Percentiles rank a stretch among this genome's conserved stretches.
These are phyloP conservation scores for Tetragnatha montana DNA, from an alignment of 2,888 invertebrate species.

Conservation along the genomic window DNA sequence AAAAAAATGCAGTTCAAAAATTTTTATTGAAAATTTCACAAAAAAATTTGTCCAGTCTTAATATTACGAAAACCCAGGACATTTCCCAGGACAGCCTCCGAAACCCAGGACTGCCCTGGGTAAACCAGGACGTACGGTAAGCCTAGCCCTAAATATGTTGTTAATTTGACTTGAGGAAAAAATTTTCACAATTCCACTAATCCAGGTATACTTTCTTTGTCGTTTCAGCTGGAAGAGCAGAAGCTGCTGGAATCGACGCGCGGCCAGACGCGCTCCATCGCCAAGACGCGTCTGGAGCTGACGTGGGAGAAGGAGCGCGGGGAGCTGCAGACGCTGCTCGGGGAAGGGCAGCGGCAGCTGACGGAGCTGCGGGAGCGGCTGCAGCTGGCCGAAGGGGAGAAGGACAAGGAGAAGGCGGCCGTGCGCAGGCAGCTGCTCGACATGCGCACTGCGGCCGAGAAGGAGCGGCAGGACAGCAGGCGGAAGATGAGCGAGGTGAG, in stretches of 20 bases:
- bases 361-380: slow-evolving; percentile 81
- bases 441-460: slow-evolving; percentile 87
- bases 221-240: slow-evolving; percentile 87
- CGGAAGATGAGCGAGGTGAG: slow-evolving; percentile 83
- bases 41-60: too few species aligned
- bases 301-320: slow-evolving; percentile 96
- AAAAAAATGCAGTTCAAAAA: too few species aligned
- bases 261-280: slow-evolving; percentile 86
- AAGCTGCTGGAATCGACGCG: slow-evolving; percentile 85
- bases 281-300: slow-evolving; percentile 90
- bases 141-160: too few species aligned
- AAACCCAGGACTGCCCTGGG: too few species aligned
- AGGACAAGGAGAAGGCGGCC: slow-evolving; percentile 89
- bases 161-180: too few species aligned
- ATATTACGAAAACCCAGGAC: too few species aligned
- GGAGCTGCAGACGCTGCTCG: slow-evolving; percentile 91
- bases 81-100: too few species aligned
- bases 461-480: slow-evolving; percentile 91
- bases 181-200: too few species aligned
- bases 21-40: too few species aligned
- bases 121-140: too few species aligned
- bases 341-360: slow-evolving; percentile 89
- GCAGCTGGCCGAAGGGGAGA: slow-evolving; percentile 79
- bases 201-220: too few species aligned
- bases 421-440: slow-evolving; percentile 90